Conservation (phyloP, 2,113 vertebrate species). For the Sylvietta virens region DNA sequence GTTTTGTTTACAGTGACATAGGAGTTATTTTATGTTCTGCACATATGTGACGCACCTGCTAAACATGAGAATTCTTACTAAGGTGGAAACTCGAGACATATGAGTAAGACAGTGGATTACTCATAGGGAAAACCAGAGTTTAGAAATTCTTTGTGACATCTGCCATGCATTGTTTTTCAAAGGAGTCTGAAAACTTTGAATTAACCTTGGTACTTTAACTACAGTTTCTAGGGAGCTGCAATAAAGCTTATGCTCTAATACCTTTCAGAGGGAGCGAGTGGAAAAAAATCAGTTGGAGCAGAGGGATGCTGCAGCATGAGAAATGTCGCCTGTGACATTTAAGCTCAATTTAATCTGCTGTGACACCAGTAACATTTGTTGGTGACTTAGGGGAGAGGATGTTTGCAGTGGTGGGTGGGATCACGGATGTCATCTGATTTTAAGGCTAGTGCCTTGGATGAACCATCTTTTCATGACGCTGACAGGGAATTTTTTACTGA, state of each 20-base stretch:
- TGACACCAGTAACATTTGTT: constrained; percentile 25
- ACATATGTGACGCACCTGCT: neutral
- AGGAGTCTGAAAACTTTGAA: constrained; percentile 10
- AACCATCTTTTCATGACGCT: neutral
- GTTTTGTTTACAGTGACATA: neutral
- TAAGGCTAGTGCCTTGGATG: neutral
- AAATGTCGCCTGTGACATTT: constrained; percentile 3
- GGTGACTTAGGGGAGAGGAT: constrained; percentile 3
- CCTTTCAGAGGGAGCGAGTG: neutral
- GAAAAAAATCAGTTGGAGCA: neutral
- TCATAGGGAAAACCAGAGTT: neutral
- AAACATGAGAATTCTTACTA: neutral
- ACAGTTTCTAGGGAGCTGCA: constrained; percentile 10
- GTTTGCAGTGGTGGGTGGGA: neutral
- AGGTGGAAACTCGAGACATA: neutral
- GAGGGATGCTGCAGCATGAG: neutral
- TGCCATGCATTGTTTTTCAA: neutral
- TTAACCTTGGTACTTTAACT: constrained; percentile 13
- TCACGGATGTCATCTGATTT: neutral
- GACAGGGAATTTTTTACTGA: neutral
- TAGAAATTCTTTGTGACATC: neutral
- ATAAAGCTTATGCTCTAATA: neutral
- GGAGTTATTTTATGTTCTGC: neutral
- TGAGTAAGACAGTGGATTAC: neutral
- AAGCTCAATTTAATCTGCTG: constrained; percentile 39